These are phyloP conservation scores for Ameiurus melas DNA, from an alignment of 2,113 vertebrate genomes.

Conservation along the genomic window DNA sequence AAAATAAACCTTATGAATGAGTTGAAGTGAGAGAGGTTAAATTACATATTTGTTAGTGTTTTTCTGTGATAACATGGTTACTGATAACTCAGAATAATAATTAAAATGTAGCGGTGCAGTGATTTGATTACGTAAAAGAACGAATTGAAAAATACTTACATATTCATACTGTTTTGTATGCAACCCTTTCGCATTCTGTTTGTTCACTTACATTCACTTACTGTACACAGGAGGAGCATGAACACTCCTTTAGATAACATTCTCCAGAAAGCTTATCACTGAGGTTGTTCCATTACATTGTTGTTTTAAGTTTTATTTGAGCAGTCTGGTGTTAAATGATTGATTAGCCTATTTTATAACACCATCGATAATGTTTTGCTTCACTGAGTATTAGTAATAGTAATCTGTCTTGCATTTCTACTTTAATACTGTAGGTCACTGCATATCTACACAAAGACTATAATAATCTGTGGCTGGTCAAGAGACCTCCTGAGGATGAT, in stretches of 20 bases:
- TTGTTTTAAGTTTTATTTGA: background rate
- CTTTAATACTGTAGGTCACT: slow-evolving; percentile 79
- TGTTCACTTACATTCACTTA: background rate
- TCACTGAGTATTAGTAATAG: background rate
- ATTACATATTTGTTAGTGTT: background rate
- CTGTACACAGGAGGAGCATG: background rate
- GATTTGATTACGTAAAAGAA: background rate
- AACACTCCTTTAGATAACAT: background rate
- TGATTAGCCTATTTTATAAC: background rate
- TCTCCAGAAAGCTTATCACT: background rate
- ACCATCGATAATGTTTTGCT: background rate
- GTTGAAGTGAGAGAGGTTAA: background rate
- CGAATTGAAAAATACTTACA: background rate
- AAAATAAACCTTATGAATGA: background rate
- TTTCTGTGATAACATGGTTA: background rate
- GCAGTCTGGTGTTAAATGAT: background rate
- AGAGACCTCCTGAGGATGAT: slow-evolving; percentile 73
- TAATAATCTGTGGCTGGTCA: slow-evolving; percentile 96
- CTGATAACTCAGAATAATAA: background rate
- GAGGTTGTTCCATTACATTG: background rate
- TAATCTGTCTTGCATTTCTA: background rate
- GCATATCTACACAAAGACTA: slow-evolving; percentile 94
- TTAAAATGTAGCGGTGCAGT: background rate
- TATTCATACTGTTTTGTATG: background rate
- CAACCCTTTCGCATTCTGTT: background rate